Evolutionary conservation across 2,113 vertebrate species (phyloP).

Genomic region (Thamnaconus septentrionalis): DNA sequence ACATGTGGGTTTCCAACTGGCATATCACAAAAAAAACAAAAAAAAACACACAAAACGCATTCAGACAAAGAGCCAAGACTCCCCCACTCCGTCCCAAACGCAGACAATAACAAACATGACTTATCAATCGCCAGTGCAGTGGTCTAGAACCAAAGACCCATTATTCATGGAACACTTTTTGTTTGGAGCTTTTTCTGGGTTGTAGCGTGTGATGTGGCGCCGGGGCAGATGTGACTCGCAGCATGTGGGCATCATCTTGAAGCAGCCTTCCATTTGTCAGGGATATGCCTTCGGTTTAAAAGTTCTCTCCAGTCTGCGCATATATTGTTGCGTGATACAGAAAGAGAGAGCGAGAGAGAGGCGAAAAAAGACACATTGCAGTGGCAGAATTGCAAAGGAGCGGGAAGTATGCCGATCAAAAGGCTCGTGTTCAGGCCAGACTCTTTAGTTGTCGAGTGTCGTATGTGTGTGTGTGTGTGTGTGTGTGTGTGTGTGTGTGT

Average conservation of each 20-base stretch:
- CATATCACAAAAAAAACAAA: slow-evolving; percentile 53
- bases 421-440: too few relatives aligned
- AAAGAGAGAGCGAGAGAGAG: too few relatives aligned
- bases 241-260: slow-evolving; percentile 51
- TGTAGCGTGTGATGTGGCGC: slow-evolving; percentile 50
- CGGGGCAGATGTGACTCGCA: slow-evolving; percentile 52
- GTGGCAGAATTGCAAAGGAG: too few relatives aligned
- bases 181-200: slow-evolving; percentile 57
- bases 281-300: slow-evolving; percentile 42
- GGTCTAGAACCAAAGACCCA: slow-evolving; percentile 58
- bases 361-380: too few relatives aligned
- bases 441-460: too few relatives aligned
- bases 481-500: too few relatives aligned
- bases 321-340: not conserved
- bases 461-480: too few relatives aligned
- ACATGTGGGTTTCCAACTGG: slow-evolving; percentile 57
- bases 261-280: slow-evolving; percentile 45
- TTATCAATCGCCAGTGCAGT: slow-evolving; percentile 62
- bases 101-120: slow-evolving; percentile 40
- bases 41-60: slow-evolving; percentile 39
- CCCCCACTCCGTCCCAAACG: slow-evolving; percentile 54
- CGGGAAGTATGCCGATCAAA: too few relatives aligned
- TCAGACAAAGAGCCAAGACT: slow-evolving; percentile 48
- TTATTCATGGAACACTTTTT: slow-evolving; percentile 65
- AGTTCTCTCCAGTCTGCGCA: slow-evolving; percentile 18